These are phyloP conservation scores for Dreissena polymorpha DNA, from an alignment of 1,140 invertebrate genomes.

Conservation along the genomic window DNA sequence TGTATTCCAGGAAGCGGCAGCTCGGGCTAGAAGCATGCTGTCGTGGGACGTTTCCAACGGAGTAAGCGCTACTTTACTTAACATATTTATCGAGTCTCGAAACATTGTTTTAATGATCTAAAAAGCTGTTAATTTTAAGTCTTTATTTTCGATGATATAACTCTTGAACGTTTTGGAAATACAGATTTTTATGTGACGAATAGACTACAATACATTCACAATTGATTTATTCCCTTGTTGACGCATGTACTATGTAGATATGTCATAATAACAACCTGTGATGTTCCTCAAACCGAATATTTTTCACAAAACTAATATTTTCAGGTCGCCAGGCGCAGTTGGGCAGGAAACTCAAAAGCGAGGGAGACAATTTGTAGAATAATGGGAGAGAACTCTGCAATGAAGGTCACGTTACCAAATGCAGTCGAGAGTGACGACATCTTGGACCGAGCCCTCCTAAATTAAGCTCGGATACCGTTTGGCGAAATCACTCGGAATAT, in stretches of 20 bases:
- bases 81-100: no score
- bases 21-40: conserved; percentile 81
- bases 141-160: no score
- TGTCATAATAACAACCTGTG: no score
- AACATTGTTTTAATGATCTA: not conserved
- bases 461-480: conserved; percentile 3
- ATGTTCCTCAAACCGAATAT: no score
- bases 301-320: not conserved
- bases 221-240: no score
- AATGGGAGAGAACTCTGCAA: conserved; percentile 80
- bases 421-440: conserved; percentile 66
- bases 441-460: conserved; percentile 59
- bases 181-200: no score
- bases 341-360: conserved; percentile 82
- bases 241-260: no score
- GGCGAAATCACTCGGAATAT: no score
- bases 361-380: conserved; percentile 80
- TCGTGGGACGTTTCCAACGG: conserved; percentile 87
- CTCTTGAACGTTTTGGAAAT: no score
- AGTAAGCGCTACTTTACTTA: conserved; percentile 76
- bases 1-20: conserved; percentile 79
- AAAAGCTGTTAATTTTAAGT: no score
- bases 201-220: no score
- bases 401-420: conserved; percentile 82
- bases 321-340: conserved; percentile 78